These are phyloP conservation scores for Larimichthys crocea DNA, from an alignment of 2,113 vertebrate species.

Conservation along the genomic window DNA sequence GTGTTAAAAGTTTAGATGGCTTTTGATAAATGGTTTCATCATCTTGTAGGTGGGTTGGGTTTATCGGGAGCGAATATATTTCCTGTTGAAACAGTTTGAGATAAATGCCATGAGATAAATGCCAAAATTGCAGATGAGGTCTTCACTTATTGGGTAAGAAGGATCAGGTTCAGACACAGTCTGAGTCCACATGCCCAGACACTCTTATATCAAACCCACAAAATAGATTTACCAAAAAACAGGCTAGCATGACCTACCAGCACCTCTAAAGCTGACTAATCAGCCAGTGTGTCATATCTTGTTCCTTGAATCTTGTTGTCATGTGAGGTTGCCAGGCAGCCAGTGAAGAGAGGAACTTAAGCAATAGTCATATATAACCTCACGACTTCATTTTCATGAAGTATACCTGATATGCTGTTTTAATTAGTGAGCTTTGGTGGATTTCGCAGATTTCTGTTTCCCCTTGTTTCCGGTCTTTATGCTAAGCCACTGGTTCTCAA, in stretches of 20 bases:
- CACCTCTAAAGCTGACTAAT: not conserved
- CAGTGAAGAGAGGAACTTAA: not conserved
- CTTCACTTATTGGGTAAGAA: not conserved
- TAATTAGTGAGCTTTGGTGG: not conserved
- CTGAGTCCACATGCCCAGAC: too few species aligned
- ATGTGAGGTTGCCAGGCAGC: not conserved
- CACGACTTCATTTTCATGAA: not conserved
- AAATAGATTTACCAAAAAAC: too few species aligned
- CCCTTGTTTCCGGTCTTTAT: not conserved
- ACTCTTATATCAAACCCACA: not conserved
- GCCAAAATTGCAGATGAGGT: not conserved
- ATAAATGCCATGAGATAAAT: conserved; percentile 17
- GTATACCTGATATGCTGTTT: not conserved
- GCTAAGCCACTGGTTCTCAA: too few species aligned
- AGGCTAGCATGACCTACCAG: not conserved
- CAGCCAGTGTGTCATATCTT: too few species aligned
- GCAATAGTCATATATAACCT: too few species aligned
- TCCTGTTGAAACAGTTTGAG: not conserved
- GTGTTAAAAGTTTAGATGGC: not conserved
- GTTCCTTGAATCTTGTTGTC: too few species aligned
- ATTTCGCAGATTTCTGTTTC: too few species aligned
- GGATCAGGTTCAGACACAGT: conserved; percentile 1
- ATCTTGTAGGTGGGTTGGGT: not conserved
- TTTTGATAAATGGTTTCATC: conserved; percentile 21
- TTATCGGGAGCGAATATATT: not conserved